These are phyloP conservation scores for Rapana venosa DNA, from an alignment of 2,888 invertebrate species.

Conservation along the genomic window DNA sequence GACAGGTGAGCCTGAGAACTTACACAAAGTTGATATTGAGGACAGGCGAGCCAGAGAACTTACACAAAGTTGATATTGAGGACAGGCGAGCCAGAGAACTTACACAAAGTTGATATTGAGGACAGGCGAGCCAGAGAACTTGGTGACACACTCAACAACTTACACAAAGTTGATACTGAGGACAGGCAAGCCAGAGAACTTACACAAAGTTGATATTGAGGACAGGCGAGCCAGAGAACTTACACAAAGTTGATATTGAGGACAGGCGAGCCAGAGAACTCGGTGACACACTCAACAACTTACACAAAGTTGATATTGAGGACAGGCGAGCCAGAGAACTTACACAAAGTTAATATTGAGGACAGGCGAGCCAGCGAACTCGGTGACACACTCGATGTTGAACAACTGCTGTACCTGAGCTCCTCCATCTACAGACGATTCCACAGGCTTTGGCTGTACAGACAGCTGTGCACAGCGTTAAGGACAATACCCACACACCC, in stretches of 20 bases:
- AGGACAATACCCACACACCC: conserved; percentile 46
- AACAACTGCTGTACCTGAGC: conserved; percentile 99
- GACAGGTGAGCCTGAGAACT: not conserved
- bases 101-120: not conserved
- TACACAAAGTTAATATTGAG: conserved; percentile 79
- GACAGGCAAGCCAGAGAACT: not conserved
- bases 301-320: not conserved
- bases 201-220: not conserved
- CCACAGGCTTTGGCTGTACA: conserved; percentile 96
- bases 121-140: too few species aligned
- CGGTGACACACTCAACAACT: not conserved
- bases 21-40: not conserved
- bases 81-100: not conserved
- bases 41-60: not conserved
- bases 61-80: not conserved
- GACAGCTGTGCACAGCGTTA: conserved; percentile 61
- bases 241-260: not conserved
- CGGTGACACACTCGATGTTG: conserved; percentile 97
- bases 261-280: not conserved
- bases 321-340: conserved; percentile 53
- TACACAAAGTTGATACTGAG: not conserved
- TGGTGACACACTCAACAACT: not conserved
- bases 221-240: not conserved
- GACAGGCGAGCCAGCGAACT: conserved; percentile 85
- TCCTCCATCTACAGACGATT: conserved; percentile 94